Conservation (phyloP, 2,113 vertebrate genomes). For the Dasyornis broadbenti region DNA sequence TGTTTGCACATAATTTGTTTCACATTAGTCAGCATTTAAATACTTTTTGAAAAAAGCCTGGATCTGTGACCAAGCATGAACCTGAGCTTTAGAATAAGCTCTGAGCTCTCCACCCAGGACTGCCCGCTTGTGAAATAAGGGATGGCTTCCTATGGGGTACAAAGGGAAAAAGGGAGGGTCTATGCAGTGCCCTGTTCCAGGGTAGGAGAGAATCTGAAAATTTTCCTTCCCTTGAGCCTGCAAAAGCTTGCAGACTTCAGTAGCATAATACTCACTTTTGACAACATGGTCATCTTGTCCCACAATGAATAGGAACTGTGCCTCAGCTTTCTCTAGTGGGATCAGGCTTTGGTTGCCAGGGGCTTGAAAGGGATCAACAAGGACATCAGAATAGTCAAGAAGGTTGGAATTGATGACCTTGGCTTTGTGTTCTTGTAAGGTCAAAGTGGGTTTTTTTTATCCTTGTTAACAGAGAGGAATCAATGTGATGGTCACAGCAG, state of each 20-base stretch:
- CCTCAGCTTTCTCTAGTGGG: constrained; percentile 73
- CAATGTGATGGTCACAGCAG: constrained; percentile 32
- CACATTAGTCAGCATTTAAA: not conserved
- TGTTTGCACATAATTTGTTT: not conserved
- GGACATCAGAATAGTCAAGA: not conserved
- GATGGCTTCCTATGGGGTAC: constrained; percentile 55
- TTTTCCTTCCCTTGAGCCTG: constrained; percentile 68
- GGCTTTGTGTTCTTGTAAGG: not conserved
- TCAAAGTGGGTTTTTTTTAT: constrained; percentile 44
- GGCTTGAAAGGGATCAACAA: constrained; percentile 53
- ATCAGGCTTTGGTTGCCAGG: constrained; percentile 64
- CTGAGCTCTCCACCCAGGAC: constrained; percentile 73
- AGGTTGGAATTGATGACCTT: constrained; percentile 53
- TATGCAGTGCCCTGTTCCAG: constrained; percentile 77
- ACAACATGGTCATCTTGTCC: constrained; percentile 76
- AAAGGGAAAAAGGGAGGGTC: constrained; percentile 77
- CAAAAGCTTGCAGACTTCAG: constrained; percentile 59
- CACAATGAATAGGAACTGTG: constrained; percentile 74
- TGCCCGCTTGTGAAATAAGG: not conserved
- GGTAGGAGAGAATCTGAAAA: constrained; percentile 72
- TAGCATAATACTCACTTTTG: constrained; percentile 67
- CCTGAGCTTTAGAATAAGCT: constrained; percentile 71
- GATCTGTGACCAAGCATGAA: constrained; percentile 75
- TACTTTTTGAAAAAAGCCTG: constrained; percentile 68
- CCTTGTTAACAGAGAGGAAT: constrained; percentile 64